Evolutionary conservation across 1,140 invertebrate genomes (phyloP), one percentile per base, ranked within the genome.

Genomic region (Tetranychus urticae): DNA sequence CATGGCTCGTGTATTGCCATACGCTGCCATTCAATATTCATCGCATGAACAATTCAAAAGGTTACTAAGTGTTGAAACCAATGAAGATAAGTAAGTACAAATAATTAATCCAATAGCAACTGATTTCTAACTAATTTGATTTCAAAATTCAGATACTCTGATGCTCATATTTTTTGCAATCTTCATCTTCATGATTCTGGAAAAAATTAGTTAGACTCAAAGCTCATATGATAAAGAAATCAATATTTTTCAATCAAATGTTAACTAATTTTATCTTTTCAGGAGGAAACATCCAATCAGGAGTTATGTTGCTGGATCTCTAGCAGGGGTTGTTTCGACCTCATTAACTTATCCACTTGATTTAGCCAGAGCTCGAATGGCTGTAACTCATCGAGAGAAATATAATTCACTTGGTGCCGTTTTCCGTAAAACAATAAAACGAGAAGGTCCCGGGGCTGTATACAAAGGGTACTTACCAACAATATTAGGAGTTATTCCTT

Each of bases 11-110:
- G 93, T 98, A 64, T 77, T 97, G 47, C 94, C 94, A 2, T 96
- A 97, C 73, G 90, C 93, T 56, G 87, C 93, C 13, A 87, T 97
- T 62, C 93, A 98, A 73, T 99, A 97, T 71, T 84, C 88, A 0
- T 81, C 91, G 34, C 89, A 97, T 73, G 94, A 97, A 76, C 90
- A 97, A 70, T 97, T 84, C 80, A 93, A 94, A 71, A 77, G 79
- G 62, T 69, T 91, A 3, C 74, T 97, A 0, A 74, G 77, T 31
- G 79, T 87, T 33, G 82, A 87, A 46, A 67, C 63, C 4, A 64
- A 64, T 56, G 63, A 45, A 36, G 56, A 64, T 54, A 64, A 64
- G 63, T 64, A 37, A 58, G 62, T 61, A 46, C 42, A 14, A 46
- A 47, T 8, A 23, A 56, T 48, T 61, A 4, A 54, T 4, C 34